These are phyloP conservation scores for Zootoca vivipara DNA, from an alignment of 2,113 vertebrate genomes.

Conservation along the genomic window DNA sequence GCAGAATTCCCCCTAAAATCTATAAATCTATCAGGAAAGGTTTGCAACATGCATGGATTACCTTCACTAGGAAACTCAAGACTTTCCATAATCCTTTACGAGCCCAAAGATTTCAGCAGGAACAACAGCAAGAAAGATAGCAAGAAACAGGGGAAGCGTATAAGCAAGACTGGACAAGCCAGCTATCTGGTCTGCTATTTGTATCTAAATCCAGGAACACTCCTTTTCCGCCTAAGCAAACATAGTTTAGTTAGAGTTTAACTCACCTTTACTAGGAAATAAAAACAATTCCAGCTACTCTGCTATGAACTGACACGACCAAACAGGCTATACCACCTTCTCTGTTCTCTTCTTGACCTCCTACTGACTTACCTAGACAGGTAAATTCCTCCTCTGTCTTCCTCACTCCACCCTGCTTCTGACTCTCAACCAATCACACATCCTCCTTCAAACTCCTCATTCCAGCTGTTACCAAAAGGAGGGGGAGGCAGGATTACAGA, in stretches of 20 bases:
- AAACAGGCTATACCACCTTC: slow-evolving; percentile 8
- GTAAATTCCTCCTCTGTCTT: slow-evolving; percentile 55
- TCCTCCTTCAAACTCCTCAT: slow-evolving; percentile 35
- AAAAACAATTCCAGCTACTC: slow-evolving; percentile 27
- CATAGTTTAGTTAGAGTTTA: slow-evolving; percentile 65
- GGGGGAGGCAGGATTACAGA: not conserved
- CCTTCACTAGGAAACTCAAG: not conserved
- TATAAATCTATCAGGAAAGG: not conserved
- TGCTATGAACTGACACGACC: slow-evolving; percentile 25
- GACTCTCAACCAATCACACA: slow-evolving; percentile 53
- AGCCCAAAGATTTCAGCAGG: not conserved
- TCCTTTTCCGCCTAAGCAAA: slow-evolving; percentile 59
- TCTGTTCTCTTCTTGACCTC: slow-evolving; percentile 56
- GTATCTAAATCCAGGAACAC: slow-evolving; percentile 40
- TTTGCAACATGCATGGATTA: not conserved
- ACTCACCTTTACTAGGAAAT: slow-evolving; percentile 56
- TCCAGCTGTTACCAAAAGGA: slow-evolving; percentile 64
- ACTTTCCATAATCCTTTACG: not conserved
- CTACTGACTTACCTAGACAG: slow-evolving; percentile 69
- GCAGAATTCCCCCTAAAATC: not conserved
- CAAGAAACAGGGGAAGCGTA: not conserved
- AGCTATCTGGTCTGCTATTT: not conserved
- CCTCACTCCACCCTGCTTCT: slow-evolving; percentile 47
- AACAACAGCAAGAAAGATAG: not conserved
- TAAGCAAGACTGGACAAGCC: not conserved